Base-by-base conservation (phyloP, 2,888 invertebrate genomes). In the Diogma glabrata region DNA sequence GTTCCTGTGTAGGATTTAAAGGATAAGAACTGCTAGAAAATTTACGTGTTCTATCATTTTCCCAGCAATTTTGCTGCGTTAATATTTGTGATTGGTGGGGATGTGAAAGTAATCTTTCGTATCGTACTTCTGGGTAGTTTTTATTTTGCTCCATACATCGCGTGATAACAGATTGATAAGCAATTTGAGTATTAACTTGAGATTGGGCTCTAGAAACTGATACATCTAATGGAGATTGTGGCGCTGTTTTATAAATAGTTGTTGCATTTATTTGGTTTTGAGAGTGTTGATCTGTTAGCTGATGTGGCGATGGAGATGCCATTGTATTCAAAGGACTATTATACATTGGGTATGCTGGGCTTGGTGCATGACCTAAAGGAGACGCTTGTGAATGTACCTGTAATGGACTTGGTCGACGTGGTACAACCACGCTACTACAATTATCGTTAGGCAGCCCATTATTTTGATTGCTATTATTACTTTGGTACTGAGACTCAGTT, bases 141-240 rank as follows among this genome's bases (percentile, higher is more conserved):
- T 75, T 75, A 56, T 64, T 75, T 66, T 82, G 81, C 57, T 79
- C 77, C 28, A 47, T 51, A 5, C 33, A 47, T 61, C 85, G 74
- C 36, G 85, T 86, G 61, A 89, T 89, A 54, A 89, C 88, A 57
- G 87, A 87, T 49, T 88, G 83, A 66, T 89, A 88, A 52, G 81
- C 87, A 54, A 87, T 83, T 64, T 80, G 78, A 55, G 64, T 67
- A 61, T 71, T 74, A 56, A 72, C 73, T 60, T 73, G 73, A 43
- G 77, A 75, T 59, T 74, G 74, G 5, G 82, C 77, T 54, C 84
- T 70, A 3, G 82, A 74, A 10, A 82, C 75, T 1, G 83, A 78
- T 12, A 80, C 83, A 61, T 84, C 84, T 57, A 84, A 65, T 8
- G 84, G 84, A 36, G 84, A 83, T 12, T 81, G 75, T 20, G 83